These are phyloP conservation scores for Drosophila affinis DNA, from an alignment of 2,888 invertebrate species.

Conservation along the genomic window DNA sequence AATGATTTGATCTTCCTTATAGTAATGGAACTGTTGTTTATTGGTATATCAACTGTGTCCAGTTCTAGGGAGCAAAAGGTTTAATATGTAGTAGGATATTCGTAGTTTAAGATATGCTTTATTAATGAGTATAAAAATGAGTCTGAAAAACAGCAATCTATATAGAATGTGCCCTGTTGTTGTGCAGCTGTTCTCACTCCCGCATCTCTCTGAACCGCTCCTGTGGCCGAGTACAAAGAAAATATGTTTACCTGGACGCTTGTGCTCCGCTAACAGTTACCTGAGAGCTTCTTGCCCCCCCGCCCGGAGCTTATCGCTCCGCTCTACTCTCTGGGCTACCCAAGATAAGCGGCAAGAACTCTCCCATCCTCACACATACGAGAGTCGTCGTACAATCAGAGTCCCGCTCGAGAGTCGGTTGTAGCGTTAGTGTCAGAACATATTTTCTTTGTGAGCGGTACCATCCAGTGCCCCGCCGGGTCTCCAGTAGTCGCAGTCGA, in stretches of 20 bases:
- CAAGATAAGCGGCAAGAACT: slow-evolving; percentile 61
- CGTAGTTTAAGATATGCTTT: no score
- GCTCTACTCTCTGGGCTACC: slow-evolving; percentile 16
- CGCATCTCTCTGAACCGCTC: slow-evolving; percentile 9
- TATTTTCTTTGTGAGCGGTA: slow-evolving; percentile 28
- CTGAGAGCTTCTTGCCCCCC: slow-evolving; percentile 42
- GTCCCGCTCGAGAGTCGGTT: slow-evolving; percentile 6
- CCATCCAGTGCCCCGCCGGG: slow-evolving; percentile 9
- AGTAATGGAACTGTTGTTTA: no score
- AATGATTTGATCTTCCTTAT: no score
- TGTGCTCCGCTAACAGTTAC: slow-evolving; percentile 48
- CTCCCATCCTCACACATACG: slow-evolving; percentile 18
- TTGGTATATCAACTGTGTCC: no score
- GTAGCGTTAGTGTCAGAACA: neutral
- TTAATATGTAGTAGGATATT: neutral
- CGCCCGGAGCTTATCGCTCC: slow-evolving; percentile 60
- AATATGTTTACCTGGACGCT: slow-evolving; percentile 66
- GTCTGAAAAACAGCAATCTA: no score
- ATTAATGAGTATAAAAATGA: neutral
- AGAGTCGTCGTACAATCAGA: neutral
- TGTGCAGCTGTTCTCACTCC: neutral
- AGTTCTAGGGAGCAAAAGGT: neutral
- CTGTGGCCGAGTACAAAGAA: slow-evolving; percentile 29
- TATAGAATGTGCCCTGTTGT: neutral
- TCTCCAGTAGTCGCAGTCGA: slow-evolving; percentile 31